Conservation (phyloP, 2,113 vertebrate genomes). For the Zosterops pallidus region DNA sequence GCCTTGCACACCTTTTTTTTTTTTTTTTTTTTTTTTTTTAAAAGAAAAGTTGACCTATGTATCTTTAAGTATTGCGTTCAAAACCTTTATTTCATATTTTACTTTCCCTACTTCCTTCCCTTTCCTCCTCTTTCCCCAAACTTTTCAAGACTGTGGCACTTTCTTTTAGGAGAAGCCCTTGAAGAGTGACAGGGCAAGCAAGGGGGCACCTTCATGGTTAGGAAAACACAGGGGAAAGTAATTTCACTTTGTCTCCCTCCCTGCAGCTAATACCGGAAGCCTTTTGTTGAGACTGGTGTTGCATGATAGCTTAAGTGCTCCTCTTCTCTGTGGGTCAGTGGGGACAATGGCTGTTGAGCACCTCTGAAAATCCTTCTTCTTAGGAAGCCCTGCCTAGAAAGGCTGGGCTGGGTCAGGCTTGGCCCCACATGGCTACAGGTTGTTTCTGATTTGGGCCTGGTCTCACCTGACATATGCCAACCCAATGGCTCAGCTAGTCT, state of each 20-base stretch:
- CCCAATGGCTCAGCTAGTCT: constrained; percentile 55
- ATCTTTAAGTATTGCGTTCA: background rate
- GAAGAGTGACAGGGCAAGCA: background rate
- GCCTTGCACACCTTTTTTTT: background rate
- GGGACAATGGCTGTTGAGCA: background rate
- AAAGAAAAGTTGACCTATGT: background rate
- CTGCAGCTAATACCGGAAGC: background rate
- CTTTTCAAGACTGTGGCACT: background rate
- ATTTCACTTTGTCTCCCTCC: background rate
- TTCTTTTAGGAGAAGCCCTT: background rate
- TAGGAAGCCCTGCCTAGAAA: background rate
- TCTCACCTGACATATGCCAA: constrained; percentile 44
- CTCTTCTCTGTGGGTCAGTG: background rate
- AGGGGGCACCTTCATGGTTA: background rate
- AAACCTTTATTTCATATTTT: background rate
- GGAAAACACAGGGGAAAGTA: background rate
- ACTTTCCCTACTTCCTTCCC: background rate
- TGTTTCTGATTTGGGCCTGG: background rate
- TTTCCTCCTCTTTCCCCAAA: background rate
- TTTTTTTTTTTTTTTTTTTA: background rate
- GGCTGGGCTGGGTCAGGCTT: constrained; percentile 16
- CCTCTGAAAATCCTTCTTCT: constrained; percentile 33
- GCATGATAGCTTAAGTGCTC: background rate
- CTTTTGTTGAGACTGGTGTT: background rate
- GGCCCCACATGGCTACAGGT: background rate